Conservation (phyloP, 1,140 invertebrate species). For the Diachasmimorpha longicaudata region DNA sequence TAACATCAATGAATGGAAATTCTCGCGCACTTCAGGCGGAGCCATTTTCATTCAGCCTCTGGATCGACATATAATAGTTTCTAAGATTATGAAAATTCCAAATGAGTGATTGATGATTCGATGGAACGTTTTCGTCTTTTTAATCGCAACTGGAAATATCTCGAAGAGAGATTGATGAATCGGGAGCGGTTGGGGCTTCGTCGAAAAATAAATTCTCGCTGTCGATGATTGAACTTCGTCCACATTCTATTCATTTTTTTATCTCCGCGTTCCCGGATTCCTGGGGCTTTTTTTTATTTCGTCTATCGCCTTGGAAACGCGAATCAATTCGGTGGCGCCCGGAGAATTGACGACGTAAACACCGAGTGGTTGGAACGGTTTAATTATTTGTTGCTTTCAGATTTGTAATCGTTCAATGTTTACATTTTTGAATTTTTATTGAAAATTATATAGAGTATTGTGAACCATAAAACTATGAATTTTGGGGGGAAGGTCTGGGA, state of each 20-base stretch:
- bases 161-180: background rate
- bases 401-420: too few relatives aligned
- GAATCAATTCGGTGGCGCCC: background rate
- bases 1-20: background rate
- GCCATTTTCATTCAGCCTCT: too few relatives aligned
- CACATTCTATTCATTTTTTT: background rate
- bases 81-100: background rate
- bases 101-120: background rate
- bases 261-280: background rate
- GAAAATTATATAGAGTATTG: too few relatives aligned
- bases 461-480: too few relatives aligned
- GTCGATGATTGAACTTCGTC: background rate
- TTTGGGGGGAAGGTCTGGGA: too few relatives aligned
- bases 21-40: too few relatives aligned
- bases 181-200: background rate
- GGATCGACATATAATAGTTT: too few relatives aligned
- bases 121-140: background rate
- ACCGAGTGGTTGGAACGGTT: background rate
- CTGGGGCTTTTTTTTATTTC: background rate
- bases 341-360: background rate
- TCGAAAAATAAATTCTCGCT: background rate
- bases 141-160: background rate
- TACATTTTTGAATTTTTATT: too few relatives aligned
- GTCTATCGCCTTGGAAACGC: slow-evolving; percentile 15
- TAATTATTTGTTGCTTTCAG: background rate